Evolutionary conservation across 2,113 vertebrate genomes (phyloP).

Genomic region (Nycticorax nycticorax): DNA sequence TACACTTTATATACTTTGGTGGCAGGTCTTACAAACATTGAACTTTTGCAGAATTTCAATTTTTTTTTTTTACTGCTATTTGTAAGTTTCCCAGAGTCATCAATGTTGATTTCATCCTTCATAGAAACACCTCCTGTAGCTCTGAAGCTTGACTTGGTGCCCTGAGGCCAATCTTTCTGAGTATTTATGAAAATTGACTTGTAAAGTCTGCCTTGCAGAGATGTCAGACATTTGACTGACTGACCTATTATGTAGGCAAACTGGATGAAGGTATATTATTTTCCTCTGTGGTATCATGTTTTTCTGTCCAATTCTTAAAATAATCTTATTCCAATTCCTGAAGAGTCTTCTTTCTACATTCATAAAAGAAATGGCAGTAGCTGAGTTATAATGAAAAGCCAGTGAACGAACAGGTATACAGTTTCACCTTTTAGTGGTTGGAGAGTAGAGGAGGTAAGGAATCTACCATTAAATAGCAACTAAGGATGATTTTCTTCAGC

Average conservation of each 20-base stretch:
- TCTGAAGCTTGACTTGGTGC: background rate
- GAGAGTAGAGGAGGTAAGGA: background rate
- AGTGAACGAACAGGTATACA: accelerated
- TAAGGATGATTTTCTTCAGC: background rate
- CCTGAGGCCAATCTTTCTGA: background rate
- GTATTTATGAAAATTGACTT: background rate
- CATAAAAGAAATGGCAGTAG: background rate
- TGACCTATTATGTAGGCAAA: background rate
- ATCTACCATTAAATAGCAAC: background rate
- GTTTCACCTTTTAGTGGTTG: background rate
- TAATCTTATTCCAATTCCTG: background rate
- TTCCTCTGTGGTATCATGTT: background rate
- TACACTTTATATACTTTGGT: background rate
- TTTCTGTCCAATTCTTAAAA: background rate
- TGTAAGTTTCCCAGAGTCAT: background rate
- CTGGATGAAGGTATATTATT: background rate
- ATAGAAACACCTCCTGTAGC: background rate
- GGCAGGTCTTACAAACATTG: background rate
- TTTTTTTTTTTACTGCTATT: background rate
- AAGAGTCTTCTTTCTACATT: background rate
- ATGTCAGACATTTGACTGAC: background rate
- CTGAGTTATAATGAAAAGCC: background rate
- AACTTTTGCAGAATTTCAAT: background rate
- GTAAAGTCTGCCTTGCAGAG: background rate
- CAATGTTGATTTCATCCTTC: background rate